Evolutionary conservation across 2,888 invertebrate species (phyloP).

Genomic region (Branchipolynoe longqiensis): DNA sequence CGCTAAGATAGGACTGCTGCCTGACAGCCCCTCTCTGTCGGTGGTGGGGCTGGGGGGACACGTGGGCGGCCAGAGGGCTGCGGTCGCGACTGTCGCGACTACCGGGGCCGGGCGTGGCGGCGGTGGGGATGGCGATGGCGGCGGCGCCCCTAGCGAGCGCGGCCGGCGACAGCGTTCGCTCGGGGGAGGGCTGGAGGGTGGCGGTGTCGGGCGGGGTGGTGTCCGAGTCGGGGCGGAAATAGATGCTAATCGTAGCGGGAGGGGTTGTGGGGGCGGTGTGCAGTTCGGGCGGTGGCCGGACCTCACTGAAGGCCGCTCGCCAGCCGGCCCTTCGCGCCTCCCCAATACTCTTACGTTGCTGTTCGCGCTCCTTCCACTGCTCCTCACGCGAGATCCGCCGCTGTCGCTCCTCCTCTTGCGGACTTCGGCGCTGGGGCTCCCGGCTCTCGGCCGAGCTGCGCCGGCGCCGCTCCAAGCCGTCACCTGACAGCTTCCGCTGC

Average conservation of each 20-base stretch:
- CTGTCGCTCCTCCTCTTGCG: slow-evolving; percentile 23
- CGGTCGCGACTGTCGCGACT: slow-evolving; percentile 44
- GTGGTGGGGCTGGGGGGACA: slow-evolving; percentile 30
- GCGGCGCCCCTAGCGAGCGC: background rate
- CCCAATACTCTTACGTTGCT: slow-evolving; percentile 26
- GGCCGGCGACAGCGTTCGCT: slow-evolving; percentile 21
- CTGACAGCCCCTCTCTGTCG: slow-evolving; percentile 64
- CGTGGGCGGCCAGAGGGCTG: slow-evolving; percentile 35
- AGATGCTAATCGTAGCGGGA: slow-evolving; percentile 64
- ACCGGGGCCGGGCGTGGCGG: slow-evolving; percentile 39
- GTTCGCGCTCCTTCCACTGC: slow-evolving; percentile 48
- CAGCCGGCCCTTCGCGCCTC: slow-evolving; percentile 38
- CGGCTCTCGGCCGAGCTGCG: background rate
- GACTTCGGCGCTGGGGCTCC: slow-evolving; percentile 7
- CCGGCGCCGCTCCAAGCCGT: background rate
- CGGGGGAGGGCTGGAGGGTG: slow-evolving; percentile 62
- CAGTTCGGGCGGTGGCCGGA: slow-evolving; percentile 59
- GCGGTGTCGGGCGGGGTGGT: slow-evolving; percentile 27
- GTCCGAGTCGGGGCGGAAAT: slow-evolving; percentile 60
- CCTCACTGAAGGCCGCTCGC: slow-evolving; percentile 19
- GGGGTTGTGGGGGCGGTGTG: slow-evolving; percentile 55
- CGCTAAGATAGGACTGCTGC: slow-evolving; percentile 79
- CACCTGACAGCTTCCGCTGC: slow-evolving; percentile 19
- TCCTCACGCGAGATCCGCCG: slow-evolving; percentile 43
- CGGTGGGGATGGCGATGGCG: slow-evolving; percentile 28